phyloP scores from a whole-genome alignment of 2,888 invertebrate genomes.

The Cosmia pyralina region DNA sequence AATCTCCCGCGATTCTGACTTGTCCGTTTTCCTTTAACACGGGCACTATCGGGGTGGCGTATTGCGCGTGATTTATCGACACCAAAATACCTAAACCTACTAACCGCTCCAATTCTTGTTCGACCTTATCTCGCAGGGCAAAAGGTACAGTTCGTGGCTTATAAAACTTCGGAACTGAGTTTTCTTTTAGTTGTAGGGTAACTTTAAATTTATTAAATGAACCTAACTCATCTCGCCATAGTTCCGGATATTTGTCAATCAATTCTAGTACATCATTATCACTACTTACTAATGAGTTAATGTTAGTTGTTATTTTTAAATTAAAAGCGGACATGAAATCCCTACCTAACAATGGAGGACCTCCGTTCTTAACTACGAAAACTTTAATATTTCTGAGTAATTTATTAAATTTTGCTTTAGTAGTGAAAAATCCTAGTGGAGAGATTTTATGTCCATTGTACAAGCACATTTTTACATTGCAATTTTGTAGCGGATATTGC shows the following conservation, averaged over 20 bases:
- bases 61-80: background rate
- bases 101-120: background rate
- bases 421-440: too few relatives aligned
- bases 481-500: background rate
- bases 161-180: background rate
- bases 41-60: too few relatives aligned
- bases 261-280: background rate
- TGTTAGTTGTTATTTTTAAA: background rate
- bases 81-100: slow-evolving; percentile 3
- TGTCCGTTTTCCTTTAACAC: too few relatives aligned
- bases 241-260: background rate
- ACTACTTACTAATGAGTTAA: background rate
- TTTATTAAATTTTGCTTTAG: background rate
- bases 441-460: slow-evolving; percentile 9
- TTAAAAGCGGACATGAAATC: slow-evolving; percentile 14
- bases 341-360: slow-evolving; percentile 2
- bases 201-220: background rate
- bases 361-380: slow-evolving; percentile 7
- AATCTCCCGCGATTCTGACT: too few relatives aligned
- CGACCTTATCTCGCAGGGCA: slow-evolving; percentile 5
- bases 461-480: slow-evolving; percentile 4
- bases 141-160: too few relatives aligned
- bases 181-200: background rate
- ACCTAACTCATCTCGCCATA: slow-evolving; percentile 6
- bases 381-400: background rate